These are phyloP conservation scores for Bothrops jararaca DNA, from an alignment of 2,113 vertebrate genomes.

Conservation along the genomic window DNA sequence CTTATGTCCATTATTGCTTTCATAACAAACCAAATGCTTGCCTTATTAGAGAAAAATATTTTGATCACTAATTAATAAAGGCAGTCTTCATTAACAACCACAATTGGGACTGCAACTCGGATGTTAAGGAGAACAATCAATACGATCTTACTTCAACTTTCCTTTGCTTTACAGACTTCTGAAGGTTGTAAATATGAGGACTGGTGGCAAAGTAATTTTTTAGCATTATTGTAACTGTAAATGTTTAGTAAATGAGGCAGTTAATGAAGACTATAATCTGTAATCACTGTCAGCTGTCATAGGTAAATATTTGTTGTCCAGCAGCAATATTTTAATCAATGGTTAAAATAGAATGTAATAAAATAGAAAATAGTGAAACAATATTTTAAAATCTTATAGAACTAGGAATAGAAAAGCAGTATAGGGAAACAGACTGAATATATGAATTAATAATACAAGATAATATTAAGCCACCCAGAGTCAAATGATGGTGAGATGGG, in stretches of 20 bases:
- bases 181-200: not conserved
- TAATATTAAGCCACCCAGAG: too few relatives aligned
- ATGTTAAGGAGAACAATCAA: not conserved
- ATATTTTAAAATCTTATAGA: not conserved
- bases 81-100: not conserved
- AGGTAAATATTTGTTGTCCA: not conserved
- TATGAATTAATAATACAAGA: too few relatives aligned
- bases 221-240: not conserved
- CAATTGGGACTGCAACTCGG: not conserved
- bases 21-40: not conserved
- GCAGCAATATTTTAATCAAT: not conserved
- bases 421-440: too few relatives aligned
- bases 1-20: not conserved
- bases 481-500: too few relatives aligned
- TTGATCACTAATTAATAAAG: not conserved
- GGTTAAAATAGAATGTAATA: not conserved
- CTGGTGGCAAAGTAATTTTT: not conserved
- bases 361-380: not conserved
- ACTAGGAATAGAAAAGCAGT: too few relatives aligned
- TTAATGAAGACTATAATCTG: too few relatives aligned
- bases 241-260: not conserved
- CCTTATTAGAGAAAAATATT: not conserved
- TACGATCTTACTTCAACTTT: not conserved
- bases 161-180: not conserved
- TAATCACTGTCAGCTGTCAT: not conserved